Evolutionary conservation across 2,888 invertebrate genomes (phyloP).

Genomic region (Apamea monoglypha): DNA sequence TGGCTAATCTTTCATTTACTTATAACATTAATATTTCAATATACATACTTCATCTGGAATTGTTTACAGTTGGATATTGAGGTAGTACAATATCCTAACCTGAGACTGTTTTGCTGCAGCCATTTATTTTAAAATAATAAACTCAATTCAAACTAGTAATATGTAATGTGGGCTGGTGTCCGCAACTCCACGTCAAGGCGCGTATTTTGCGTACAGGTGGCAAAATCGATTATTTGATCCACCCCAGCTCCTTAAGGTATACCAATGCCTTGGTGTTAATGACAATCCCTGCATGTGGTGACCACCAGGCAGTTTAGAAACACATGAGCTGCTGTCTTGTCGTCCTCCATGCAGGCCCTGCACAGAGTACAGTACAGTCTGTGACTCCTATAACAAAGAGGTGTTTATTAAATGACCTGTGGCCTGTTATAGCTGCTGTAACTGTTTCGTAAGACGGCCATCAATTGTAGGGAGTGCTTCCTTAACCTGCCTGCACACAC

Average conservation of each 20-base stretch:
- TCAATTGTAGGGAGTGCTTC: neutral
- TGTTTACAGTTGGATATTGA: constrained; percentile 7
- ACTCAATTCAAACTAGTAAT: neutral
- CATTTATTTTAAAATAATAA: neutral
- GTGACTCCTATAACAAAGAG: neutral
- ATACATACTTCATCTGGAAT: neutral
- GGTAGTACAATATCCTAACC: neutral
- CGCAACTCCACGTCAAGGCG: neutral
- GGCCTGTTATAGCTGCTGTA: neutral
- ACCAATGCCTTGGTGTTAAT: neutral
- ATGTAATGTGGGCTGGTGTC: no score
- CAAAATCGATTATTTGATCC: neutral
- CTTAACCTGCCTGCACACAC: neutral
- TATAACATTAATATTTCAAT: neutral
- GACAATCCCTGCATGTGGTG: neutral
- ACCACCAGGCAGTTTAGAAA: neutral
- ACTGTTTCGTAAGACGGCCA: neutral
- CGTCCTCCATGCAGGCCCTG: neutral
- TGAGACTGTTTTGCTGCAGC: neutral
- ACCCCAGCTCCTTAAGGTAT: neutral
- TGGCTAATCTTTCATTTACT: neutral
- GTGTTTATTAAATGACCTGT: neutral
- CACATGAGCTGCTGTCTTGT: neutral
- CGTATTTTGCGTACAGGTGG: no score
- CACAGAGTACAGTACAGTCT: neutral